Base-by-base conservation (phyloP, 2,888 invertebrate genomes). In the Proisotoma minuta region DNA sequence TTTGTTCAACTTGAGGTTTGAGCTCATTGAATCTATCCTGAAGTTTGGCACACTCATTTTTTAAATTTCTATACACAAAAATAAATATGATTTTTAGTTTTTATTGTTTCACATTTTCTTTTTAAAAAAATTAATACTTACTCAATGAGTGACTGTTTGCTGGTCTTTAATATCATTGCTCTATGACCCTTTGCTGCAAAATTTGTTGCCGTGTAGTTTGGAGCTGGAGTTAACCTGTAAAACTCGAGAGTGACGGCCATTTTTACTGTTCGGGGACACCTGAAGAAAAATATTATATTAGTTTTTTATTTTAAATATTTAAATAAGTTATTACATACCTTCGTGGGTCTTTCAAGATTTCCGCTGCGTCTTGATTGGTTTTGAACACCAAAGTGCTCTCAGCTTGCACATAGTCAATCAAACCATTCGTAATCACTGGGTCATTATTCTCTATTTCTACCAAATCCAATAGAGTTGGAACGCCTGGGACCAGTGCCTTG, bases 341-440 rank as follows among this genome's bases (percentile, higher is more conserved):
- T 1, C 24, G 4, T 28, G 49, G 28, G 26, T 61, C 26, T 24
- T 63, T 66, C 26, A 94, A 84, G 10, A 93, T 80, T 0, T 82
- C 78, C 56, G 85, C 82, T 0, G 93, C 93, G 66, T 84, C 83
- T 8, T 82, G 81, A 39, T 83, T 83, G 2, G 83, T 83, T 1
- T 86, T 84, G 65, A 94, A 87, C 23, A 96, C 81, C 61, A 95
- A 79, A 28, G 91, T 82, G 52, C 81, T 82, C 79, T 96, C 95
- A 56, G 91, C 80, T 50, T 78, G 77, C 10, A 82, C 76, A 75
- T 86, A 86, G 80, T 96, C 95, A 59, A 96, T 88, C 28, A 96
- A 82, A 76, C 84, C 87, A 81, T 96, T 96, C 72, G 85, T 84
- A 1, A 94, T 85, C 15, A 90, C 84, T 0, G 88, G 84, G 79